Evolutionary conservation across 2,113 vertebrate species (phyloP).

Genomic region (Phaethon lepturus): DNA sequence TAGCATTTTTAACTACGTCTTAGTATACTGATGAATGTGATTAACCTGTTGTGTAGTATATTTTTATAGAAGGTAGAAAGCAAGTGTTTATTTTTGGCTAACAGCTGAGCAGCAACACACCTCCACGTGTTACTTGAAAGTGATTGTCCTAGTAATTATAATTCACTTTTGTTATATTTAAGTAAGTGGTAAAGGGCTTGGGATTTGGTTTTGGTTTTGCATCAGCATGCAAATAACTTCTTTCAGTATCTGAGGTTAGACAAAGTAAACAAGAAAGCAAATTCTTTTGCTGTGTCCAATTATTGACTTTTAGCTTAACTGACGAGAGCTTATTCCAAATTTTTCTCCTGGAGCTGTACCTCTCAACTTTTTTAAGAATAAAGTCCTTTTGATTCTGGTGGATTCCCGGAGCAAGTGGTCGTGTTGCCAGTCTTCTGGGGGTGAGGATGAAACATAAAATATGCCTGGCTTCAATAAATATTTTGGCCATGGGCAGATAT

Average conservation of each 20-base stretch:
- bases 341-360: neutral
- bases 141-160: neutral
- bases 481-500: neutral
- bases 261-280: neutral
- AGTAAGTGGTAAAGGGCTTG: neutral
- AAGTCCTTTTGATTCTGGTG: neutral
- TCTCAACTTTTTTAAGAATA: neutral
- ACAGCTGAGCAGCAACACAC: neutral
- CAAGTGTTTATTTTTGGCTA: neutral
- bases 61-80: neutral
- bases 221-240: neutral
- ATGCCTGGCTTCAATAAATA: neutral
- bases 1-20: neutral
- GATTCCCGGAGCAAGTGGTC: neutral
- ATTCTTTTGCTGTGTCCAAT: neutral
- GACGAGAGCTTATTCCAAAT: neutral
- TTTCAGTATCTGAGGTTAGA: neutral
- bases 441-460: neutral
- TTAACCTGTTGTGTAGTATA: neutral
- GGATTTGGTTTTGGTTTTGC: neutral
- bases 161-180: neutral
- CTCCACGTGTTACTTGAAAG: neutral
- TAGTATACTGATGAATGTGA: neutral
- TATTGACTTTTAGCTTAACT: neutral
- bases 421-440: neutral